Evolutionary conservation across 1,140 invertebrate species (phyloP).

Genomic region (Theocolax elegans): DNA sequence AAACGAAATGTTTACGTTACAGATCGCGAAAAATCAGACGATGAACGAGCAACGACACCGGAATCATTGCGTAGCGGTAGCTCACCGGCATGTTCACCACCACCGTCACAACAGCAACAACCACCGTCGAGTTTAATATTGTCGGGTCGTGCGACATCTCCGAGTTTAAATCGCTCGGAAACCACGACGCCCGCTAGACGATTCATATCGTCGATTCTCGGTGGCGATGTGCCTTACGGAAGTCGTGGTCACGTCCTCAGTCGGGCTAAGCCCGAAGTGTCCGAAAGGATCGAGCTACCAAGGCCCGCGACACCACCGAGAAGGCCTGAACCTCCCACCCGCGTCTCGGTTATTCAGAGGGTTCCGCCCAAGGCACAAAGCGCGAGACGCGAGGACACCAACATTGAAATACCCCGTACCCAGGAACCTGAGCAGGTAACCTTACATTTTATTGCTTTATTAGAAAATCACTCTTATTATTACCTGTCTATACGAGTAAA

Average conservation of each 20-base stretch:
- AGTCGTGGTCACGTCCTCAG: slow-evolving; percentile 78
- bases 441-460: too few relatives aligned
- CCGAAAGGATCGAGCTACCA: slow-evolving; percentile 68
- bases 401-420: slow-evolving; percentile 58
- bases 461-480: too few relatives aligned
- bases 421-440: slow-evolving; percentile 67
- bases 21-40: slow-evolving; percentile 64
- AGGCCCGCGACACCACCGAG: slow-evolving; percentile 69
- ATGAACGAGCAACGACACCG: slow-evolving; percentile 62
- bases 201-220: slow-evolving; percentile 82
- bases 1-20: slow-evolving; percentile 32
- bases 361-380: slow-evolving; percentile 74
- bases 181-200: slow-evolving; percentile 67
- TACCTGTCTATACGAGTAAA: too few relatives aligned
- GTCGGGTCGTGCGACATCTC: too few relatives aligned
- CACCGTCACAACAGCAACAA: slow-evolving; percentile 45
- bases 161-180: slow-evolving; percentile 14
- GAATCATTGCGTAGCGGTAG: slow-evolving; percentile 59
- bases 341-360: slow-evolving; percentile 84
- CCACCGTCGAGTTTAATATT: background rate
- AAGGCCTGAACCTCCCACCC: slow-evolving; percentile 63
- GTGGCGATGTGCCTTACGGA: slow-evolving; percentile 80
- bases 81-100: slow-evolving; percentile 57
- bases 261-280: slow-evolving; percentile 65
- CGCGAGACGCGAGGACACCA: slow-evolving; percentile 57